phyloP scores from a whole-genome alignment of 2,888 invertebrate genomes.

The Spilarctia lutea region DNA sequence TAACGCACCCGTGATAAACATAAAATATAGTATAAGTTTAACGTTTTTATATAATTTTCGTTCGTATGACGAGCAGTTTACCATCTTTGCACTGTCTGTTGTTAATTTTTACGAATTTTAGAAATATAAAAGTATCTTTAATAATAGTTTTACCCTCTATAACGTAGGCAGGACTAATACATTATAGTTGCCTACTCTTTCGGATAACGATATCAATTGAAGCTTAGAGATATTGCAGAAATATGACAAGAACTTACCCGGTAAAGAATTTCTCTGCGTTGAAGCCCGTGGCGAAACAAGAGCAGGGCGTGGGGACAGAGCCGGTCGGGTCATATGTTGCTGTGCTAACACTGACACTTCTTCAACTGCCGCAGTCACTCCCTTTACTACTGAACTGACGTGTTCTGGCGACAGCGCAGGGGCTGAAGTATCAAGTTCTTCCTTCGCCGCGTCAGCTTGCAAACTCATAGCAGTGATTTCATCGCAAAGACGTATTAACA shows the following conservation, averaged over 20 bases:
- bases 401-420: conserved; percentile 77
- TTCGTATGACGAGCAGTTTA: no score
- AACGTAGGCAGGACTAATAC: no score
- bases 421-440: conserved; percentile 71
- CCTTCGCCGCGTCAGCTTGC: conserved; percentile 83
- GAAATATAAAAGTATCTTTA: no score
- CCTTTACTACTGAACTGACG: conserved; percentile 76
- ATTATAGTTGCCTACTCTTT: no score
- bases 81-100: no score
- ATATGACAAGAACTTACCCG: conserved; percentile 62
- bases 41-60: no score
- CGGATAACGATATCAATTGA: not conserved
- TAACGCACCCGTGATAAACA: no score
- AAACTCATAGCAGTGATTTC: conserved; percentile 93
- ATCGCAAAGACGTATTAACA: conserved; percentile 95
- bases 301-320: conserved; percentile 77
- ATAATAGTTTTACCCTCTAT: no score
- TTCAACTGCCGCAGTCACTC: conserved; percentile 76
- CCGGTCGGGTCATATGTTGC: conserved; percentile 91
- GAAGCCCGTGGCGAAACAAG: conserved; percentile 80
- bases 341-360: conserved; percentile 91
- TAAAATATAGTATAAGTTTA: no score
- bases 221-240: not conserved
- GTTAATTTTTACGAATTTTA: no score
- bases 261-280: conserved; percentile 83